These are phyloP conservation scores for Siniperca scherzeri DNA, from an alignment of 2,797 vertebrate genomes.

Conservation along the genomic window DNA sequence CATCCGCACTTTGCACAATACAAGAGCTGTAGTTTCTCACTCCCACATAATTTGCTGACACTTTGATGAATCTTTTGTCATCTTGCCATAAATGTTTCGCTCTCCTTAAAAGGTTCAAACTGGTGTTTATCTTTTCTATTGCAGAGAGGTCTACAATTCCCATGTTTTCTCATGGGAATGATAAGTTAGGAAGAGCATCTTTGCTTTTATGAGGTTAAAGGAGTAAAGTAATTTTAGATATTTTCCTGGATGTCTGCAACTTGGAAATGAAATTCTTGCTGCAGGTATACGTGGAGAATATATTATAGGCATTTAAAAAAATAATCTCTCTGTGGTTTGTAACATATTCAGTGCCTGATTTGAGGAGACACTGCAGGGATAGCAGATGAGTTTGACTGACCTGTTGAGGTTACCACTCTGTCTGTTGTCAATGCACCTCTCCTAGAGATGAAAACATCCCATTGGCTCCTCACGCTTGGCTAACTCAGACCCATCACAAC, in stretches of 20 bases:
- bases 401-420: constrained; percentile 70
- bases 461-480: constrained; percentile 71
- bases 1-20: constrained; percentile 47
- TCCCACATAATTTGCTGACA: constrained; percentile 68
- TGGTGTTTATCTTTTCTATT: constrained; percentile 53
- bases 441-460: constrained; percentile 76
- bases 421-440: constrained; percentile 73
- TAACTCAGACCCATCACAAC: constrained; percentile 74
- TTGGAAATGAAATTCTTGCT: constrained; percentile 27
- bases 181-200: constrained; percentile 37
- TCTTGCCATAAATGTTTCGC: constrained; percentile 36
- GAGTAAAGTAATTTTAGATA: constrained; percentile 20
- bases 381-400: constrained; percentile 59
- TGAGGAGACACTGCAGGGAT: constrained; percentile 45
- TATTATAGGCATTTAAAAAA: neutral
- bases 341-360: constrained; percentile 35
- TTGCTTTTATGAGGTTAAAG: constrained; percentile 41
- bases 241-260: constrained; percentile 30
- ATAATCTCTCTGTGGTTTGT: constrained; percentile 19
- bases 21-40: constrained; percentile 56
- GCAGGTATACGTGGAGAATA: constrained; percentile 24
- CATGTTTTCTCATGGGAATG: constrained; percentile 18
- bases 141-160: constrained; percentile 16
- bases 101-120: constrained; percentile 54
- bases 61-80: constrained; percentile 71